phyloP scores from a whole-genome alignment of 2,797 vertebrate genomes.

The Lemur catta region DNA sequence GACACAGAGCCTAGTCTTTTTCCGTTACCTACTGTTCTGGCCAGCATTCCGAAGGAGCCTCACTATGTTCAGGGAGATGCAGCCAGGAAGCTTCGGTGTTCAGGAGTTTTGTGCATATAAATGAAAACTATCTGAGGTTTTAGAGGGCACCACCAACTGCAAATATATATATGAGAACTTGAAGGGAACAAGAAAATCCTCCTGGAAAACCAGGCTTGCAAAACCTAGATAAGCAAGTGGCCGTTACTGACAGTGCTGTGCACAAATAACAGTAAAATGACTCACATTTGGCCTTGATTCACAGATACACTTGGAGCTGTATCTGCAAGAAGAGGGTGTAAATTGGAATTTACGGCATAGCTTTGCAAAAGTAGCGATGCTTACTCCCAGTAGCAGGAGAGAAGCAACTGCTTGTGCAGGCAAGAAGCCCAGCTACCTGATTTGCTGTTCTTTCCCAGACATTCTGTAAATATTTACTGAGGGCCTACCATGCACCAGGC shows the following conservation, averaged over 20 bases:
- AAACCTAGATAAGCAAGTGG: slow-evolving; percentile 20
- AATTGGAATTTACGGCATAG: not conserved
- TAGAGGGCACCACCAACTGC: not conserved
- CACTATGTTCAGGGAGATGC: not conserved
- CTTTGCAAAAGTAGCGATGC: not conserved
- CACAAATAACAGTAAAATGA: not conserved
- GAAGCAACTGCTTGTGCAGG: not conserved
- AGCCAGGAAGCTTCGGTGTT: not conserved
- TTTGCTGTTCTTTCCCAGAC: not conserved
- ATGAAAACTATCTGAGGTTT: not conserved
- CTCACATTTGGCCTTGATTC: not conserved
- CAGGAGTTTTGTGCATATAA: not conserved
- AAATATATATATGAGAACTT: not conserved
- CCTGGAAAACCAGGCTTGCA: slow-evolving; percentile 23
- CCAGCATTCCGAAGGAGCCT: not conserved
- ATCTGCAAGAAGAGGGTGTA: not conserved
- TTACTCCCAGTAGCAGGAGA: not conserved
- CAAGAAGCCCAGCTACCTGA: not conserved
- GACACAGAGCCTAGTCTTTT: not conserved
- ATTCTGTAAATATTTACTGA: not conserved
- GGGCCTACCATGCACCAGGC: not conserved
- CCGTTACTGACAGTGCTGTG: not conserved
- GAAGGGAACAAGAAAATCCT: not conserved
- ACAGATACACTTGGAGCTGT: not conserved
- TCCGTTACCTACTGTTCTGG: not conserved